Evolutionary conservation across 2,888 invertebrate species (phyloP).

Genomic region (Caenorhabditis sinica): DNA sequence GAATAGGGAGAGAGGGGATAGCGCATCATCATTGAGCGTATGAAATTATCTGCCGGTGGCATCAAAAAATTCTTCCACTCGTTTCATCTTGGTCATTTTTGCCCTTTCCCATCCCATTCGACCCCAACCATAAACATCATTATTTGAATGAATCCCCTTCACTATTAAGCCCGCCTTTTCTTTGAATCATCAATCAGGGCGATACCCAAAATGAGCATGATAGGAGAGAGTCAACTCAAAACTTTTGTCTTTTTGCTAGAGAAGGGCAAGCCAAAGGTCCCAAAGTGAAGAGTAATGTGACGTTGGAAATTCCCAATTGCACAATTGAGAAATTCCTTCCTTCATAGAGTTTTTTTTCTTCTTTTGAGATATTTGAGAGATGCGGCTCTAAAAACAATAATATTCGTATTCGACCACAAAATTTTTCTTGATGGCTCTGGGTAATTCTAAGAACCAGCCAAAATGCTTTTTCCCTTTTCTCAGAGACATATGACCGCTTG

Average conservation of each 20-base stretch:
- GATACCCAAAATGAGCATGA: slow-evolving; percentile 25
- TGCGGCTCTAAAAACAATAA: not conserved
- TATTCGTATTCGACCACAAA: not conserved
- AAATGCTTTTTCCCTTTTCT: not conserved
- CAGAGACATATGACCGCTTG: slow-evolving; percentile 7
- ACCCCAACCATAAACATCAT: slow-evolving; percentile 19
- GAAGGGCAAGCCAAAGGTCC: slow-evolving; percentile 1
- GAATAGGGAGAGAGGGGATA: not conserved
- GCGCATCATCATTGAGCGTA: slow-evolving; percentile 35
- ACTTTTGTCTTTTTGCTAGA: not conserved
- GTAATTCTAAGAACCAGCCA: not conserved
- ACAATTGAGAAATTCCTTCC: slow-evolving; percentile 49
- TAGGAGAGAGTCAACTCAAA: slow-evolving; percentile 9
- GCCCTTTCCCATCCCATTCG: slow-evolving; percentile 7
- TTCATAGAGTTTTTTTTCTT: slow-evolving; percentile 21
- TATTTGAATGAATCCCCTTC: slow-evolving; percentile 11
- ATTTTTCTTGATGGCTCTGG: no score
- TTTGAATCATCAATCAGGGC: slow-evolving; percentile 40
- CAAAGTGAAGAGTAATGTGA: slow-evolving; percentile 29
- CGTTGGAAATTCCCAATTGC: slow-evolving; percentile 58
- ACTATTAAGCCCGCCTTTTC: slow-evolving; percentile 9
- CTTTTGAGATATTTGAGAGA: slow-evolving; percentile 15
- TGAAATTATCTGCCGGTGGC: slow-evolving; percentile 57
- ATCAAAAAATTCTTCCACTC: slow-evolving; percentile 37
- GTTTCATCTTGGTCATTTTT: slow-evolving; percentile 13